These are phyloP conservation scores for Epinotia demarniana DNA, from an alignment of 2,888 invertebrate genomes.

Conservation along the genomic window DNA sequence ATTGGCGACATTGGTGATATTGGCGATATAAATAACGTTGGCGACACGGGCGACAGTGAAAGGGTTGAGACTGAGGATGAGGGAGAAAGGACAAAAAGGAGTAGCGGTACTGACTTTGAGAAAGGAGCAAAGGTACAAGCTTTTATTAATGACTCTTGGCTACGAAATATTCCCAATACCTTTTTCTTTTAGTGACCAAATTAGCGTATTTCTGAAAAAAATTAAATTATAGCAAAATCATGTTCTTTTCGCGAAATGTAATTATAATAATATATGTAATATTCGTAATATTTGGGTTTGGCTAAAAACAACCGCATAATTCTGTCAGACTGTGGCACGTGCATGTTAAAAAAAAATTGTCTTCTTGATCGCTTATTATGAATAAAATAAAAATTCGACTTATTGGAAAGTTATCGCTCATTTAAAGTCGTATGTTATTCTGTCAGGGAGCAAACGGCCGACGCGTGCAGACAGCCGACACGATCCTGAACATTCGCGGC, in stretches of 20 bases:
- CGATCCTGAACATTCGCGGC: constrained; percentile 78
- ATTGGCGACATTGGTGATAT: background rate
- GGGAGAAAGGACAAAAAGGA: constrained; percentile 58
- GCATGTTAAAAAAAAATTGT: too few species aligned
- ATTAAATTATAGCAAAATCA: too few species aligned
- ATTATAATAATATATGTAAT: too few species aligned
- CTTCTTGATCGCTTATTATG: too few species aligned
- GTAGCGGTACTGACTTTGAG: constrained; percentile 68
- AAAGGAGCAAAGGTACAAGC: constrained; percentile 62
- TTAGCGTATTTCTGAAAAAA: too few species aligned
- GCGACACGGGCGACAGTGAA: constrained; percentile 22
- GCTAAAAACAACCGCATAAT: too few species aligned
- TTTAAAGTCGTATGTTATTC: background rate
- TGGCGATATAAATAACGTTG: background rate
- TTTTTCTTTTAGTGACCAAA: background rate
- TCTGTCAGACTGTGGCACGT: background rate
- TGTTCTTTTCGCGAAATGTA: too few species aligned
- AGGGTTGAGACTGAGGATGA: constrained; percentile 49
- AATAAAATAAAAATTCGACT: too few species aligned
- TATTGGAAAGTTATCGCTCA: too few species aligned
- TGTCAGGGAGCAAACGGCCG: constrained; percentile 49
- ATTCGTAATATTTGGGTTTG: too few species aligned
- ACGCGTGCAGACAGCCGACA: constrained; percentile 77
- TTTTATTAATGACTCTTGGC: background rate
- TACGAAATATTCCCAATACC: background rate